Conservation (phyloP, 2,797 vertebrate genomes). For the Netta rufina region DNA sequence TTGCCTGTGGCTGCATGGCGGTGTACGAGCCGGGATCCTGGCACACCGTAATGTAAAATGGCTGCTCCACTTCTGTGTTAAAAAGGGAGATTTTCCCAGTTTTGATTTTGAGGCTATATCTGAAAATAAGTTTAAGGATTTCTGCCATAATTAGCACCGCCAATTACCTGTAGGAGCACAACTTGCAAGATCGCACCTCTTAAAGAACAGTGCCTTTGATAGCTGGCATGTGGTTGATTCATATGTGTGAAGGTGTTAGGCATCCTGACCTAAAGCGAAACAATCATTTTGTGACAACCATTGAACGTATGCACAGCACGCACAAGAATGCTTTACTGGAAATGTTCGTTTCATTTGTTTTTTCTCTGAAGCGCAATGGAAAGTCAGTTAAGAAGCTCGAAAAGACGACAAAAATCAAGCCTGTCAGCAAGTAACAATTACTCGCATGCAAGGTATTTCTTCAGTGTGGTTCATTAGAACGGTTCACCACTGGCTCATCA, state of each 20-base stretch:
- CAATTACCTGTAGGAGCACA: neutral
- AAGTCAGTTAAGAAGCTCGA: constrained; percentile 17
- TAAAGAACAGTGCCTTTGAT: constrained; percentile 32
- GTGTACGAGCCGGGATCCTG: neutral
- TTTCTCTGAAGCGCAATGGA: constrained; percentile 35
- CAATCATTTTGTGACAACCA: constrained; percentile 24
- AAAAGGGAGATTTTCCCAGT: neutral
- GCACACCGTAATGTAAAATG: neutral
- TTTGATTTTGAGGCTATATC: neutral
- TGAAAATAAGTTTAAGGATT: neutral
- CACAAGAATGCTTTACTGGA: constrained; percentile 27
- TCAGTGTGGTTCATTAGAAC: neutral
- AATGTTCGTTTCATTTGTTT: constrained; percentile 4
- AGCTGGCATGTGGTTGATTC: constrained; percentile 53
- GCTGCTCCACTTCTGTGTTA: neutral
- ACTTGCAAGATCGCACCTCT: constrained; percentile 37
- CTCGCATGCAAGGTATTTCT: neutral
- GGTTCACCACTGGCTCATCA: neutral
- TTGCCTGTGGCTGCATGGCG: neutral
- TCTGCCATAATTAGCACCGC: neutral
- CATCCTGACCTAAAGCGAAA: constrained; percentile 48
- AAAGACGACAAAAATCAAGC: neutral
- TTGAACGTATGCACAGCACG: neutral
- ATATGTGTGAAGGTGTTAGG: constrained; percentile 56
- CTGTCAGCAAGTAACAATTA: constrained; percentile 33